These are phyloP conservation scores for Aptenodytes patagonicus DNA, from an alignment of 2,113 vertebrate genomes.

Conservation along the genomic window DNA sequence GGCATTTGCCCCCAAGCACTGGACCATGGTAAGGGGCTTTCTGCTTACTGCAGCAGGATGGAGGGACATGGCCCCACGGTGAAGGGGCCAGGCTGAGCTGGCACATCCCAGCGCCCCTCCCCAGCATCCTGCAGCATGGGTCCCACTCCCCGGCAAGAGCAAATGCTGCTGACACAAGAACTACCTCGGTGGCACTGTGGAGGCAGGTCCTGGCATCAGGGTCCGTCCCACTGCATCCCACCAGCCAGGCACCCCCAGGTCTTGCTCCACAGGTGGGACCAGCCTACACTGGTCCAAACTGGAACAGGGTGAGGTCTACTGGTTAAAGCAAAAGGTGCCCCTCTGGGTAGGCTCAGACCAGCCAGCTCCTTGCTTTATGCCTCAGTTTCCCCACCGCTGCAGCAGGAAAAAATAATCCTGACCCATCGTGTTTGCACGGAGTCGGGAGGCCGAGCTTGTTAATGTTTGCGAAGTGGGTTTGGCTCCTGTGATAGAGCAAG, in stretches of 20 bases:
- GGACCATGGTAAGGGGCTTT: background rate
- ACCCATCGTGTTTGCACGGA: background rate
- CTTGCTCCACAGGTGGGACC: background rate
- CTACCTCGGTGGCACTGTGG: background rate
- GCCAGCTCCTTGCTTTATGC: background rate
- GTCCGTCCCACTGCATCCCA: rapidly evolving
- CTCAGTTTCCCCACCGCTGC: background rate
- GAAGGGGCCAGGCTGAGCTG: background rate
- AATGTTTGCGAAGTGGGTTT: conserved; percentile 53
- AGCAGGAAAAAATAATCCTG: background rate
- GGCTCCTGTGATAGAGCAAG: conserved; percentile 34
- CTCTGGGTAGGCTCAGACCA: background rate
- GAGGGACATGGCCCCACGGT: background rate
- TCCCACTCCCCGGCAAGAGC: background rate
- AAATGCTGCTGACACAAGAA: background rate
- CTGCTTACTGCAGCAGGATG: background rate
- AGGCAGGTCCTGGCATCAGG: background rate
- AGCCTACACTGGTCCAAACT: background rate
- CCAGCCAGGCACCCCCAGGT: background rate
- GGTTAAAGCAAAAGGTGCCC: background rate
- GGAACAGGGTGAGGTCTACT: background rate
- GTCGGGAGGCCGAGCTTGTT: background rate
- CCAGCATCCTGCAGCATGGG: rapidly evolving
- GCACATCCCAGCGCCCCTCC: background rate
- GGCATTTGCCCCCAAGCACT: background rate